Conservation (phyloP, 2,888 invertebrate genomes). For the Brenthis daphne region DNA sequence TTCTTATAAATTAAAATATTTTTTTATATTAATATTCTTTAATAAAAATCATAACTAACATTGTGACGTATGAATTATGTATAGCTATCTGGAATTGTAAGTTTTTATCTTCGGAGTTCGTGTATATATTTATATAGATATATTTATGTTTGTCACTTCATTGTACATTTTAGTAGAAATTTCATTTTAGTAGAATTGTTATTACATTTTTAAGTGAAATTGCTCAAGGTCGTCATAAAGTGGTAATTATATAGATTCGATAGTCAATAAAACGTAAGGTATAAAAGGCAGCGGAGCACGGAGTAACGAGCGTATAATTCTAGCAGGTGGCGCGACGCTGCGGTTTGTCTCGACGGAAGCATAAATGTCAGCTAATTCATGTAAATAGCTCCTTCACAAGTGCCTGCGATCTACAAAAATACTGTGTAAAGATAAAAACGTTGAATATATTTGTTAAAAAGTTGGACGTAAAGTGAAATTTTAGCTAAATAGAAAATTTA, state of each 20-base stretch:
- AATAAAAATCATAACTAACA: too few relatives aligned
- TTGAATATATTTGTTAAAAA: neutral
- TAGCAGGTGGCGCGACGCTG: constrained; percentile 71
- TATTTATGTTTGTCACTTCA: too few relatives aligned
- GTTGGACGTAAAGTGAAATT: too few relatives aligned
- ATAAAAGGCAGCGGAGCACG: constrained; percentile 62
- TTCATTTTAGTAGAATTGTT: neutral
- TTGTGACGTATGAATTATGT: too few relatives aligned
- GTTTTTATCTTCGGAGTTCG: too few relatives aligned
- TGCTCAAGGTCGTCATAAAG: neutral
- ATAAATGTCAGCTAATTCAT: constrained; percentile 79
- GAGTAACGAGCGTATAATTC: constrained; percentile 77
- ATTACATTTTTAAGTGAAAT: neutral
- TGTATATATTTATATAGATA: too few relatives aligned
- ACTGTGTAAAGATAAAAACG: constrained; percentile 2
- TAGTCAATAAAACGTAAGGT: constrained; percentile 40
- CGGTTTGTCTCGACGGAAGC: constrained; percentile 73
- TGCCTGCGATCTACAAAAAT: constrained; percentile 54
- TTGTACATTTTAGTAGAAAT: neutral
- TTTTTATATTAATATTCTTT: too few relatives aligned
- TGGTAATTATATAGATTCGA: constrained; percentile 13
- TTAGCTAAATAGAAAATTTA: too few relatives aligned
- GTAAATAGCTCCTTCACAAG: constrained; percentile 68
- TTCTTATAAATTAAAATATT: too few relatives aligned
- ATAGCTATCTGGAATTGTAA: too few relatives aligned